phyloP scores from a whole-genome alignment of 92 coral and sea anemone species.

The Porites divaricata region DNA sequence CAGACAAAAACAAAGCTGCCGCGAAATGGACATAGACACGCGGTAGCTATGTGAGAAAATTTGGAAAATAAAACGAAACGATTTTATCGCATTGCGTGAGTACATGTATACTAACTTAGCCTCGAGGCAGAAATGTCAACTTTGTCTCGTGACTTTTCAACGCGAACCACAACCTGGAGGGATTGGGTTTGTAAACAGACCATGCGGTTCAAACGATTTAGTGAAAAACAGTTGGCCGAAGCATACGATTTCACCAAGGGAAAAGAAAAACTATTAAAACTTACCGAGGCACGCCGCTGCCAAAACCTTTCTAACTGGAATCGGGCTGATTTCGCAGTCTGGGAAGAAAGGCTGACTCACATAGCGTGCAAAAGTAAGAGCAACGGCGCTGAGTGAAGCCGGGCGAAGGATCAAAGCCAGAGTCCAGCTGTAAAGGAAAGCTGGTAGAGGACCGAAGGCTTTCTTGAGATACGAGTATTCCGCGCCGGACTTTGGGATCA shows the following conservation, averaged over 20 bases:
- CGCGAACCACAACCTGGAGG: too few relatives aligned
- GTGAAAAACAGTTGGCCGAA: too few relatives aligned
- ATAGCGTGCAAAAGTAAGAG: slow-evolving; percentile 93
- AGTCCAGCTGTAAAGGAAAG: slow-evolving; percentile 98
- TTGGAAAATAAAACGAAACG: background rate
- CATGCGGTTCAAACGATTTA: too few relatives aligned
- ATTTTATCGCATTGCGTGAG: background rate
- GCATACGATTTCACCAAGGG: background rate
- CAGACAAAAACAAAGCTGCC: background rate
- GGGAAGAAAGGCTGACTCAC: slow-evolving; percentile 97
- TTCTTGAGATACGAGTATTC: slow-evolving; percentile 91
- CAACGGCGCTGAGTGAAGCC: slow-evolving; percentile 93
- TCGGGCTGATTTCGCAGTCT: slow-evolving; percentile 87
- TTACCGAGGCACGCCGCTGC: slow-evolving; percentile 95
- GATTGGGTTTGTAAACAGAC: too few relatives aligned
- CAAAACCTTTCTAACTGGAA: slow-evolving; percentile 81
- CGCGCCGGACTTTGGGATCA: slow-evolving; percentile 98
- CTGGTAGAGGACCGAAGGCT: slow-evolving; percentile 96
- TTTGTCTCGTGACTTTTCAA: too few relatives aligned
- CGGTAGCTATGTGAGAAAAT: background rate
- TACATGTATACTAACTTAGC: too few relatives aligned
- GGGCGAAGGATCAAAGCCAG: slow-evolving; percentile 94
- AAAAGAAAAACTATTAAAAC: background rate
- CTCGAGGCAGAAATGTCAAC: too few relatives aligned
- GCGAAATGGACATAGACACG: background rate